Base-by-base conservation (phyloP, 2,888 invertebrate genomes). In the Heliconius ismenius region DNA sequence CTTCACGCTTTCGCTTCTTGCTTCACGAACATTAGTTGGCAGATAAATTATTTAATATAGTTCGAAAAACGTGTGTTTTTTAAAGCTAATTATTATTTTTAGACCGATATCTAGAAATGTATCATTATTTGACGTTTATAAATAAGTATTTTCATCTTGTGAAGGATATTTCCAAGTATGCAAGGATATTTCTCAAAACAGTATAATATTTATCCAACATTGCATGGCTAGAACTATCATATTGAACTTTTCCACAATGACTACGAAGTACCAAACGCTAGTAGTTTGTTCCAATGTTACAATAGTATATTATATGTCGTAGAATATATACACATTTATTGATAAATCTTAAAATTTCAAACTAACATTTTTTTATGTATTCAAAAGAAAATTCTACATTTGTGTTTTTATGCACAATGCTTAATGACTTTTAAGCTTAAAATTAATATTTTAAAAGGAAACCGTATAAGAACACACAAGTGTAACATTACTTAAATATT, bases 361-460 rank as follows among this genome's bases (percentile, higher is more conserved):
- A n/a, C 13, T 13, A 60, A 24, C 2, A 60, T 26, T 62, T 26
- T 54, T 62, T 24, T 62, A 62, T n/a, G 13, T 2, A 62, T 62
- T 58, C n/a, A 58, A 58, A n/a, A 58, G 21, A 58, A 58, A 58
- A 54, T 54, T 3, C n/a, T 54, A 21, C 4, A 39, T 39, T 39
- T 54, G 32, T 32, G 7, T 7, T 32, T 32, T 32, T 32, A 39
- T 24, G 36, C 21, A 32, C 32, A 18, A 64, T 28, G 24, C 36
- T 24, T 36, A 65, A n/a, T 21, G 21, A 21, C 21, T 64, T 64
- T 21, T 10, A 36, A 6, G 24, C n/a, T 65, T 65, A 32, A 32
- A 65, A 21, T n/a, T 13, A 39, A 65, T 10, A n/a, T 36, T 65
- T 39, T 39, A 67, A 67, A 39, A 39, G 39, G 65, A 67, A 67